Evolutionary conservation across 2,113 vertebrate species (phyloP), one percentile per base, ranked within the genome.

Genomic region (Cranoglanis bouderius): DNA sequence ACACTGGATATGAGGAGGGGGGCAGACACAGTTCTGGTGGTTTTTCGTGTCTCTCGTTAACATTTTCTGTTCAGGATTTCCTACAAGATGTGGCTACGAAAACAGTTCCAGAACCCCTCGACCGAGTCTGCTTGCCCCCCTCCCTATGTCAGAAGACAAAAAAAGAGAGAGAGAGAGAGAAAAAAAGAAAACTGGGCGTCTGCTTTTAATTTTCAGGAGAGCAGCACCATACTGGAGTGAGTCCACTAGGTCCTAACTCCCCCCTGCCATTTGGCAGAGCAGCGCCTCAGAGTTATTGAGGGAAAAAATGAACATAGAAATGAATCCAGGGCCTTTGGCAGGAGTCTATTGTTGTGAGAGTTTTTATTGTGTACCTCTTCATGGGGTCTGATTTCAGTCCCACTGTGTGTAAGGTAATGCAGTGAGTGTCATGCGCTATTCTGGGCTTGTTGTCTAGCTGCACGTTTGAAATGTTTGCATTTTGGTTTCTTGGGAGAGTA

Each of bases 31-130:
- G 90, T 67, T 40, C 92, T 94, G 74, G 92, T 92, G 92, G 92
- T 94, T 96, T 88, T 94, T 87, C 90, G 91, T 91, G 94, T 89
- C 94, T 94, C 94, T 95, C 91, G 93, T 94, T 95, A 96, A 96
- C 95, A 95, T 94, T 94, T 95, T 95, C 92, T 91, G 93, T 95
- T 93, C 93, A 92, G 94, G 94, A 95, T 94, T 95, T 97, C 95
- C 95, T 95, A 91, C 86, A 93, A 91, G 85, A 94, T 93, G 87
- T 91, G 91, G 92, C 92, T 92, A 85, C 91, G 86, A 91, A 93
- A 87, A 12, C 94, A 92, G 90, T 94, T 94, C 95, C 87, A 87
- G 95, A 95, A 93, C 92, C 89, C 87, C 88, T 92, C 89, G 78
- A 63, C 65, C 87, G n/a, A n/a, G n/a, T n/a, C n/a, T n/a, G n/a